Percentiles rank a stretch among this genome's conserved stretches.
phyloP scores from a whole-genome alignment of 2,113 vertebrate genomes.

The Leptobrachium leishanense region DNA sequence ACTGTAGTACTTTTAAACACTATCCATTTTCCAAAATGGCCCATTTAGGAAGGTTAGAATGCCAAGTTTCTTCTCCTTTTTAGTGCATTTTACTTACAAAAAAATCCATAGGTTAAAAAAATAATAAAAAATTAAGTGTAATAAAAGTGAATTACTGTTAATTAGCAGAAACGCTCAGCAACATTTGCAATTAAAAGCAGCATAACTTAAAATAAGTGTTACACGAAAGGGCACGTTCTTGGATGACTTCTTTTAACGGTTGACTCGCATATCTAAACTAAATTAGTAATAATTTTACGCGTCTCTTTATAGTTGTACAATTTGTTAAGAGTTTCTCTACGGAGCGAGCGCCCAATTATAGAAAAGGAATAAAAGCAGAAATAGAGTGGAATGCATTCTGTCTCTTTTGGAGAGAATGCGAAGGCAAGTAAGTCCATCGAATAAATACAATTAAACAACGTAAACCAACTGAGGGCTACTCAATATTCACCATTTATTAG shows the following conservation, averaged over 20 bases:
- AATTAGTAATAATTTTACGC: conserved; percentile 53
- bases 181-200: conserved; percentile 48
- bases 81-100: conserved; percentile 32
- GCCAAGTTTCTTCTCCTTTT: neutral
- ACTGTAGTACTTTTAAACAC: neutral
- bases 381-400: neutral
- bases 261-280: conserved; percentile 49
- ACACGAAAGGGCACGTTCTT: conserved; percentile 57
- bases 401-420: neutral
- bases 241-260: conserved; percentile 55
- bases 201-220: conserved; percentile 53
- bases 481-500: too few species aligned
- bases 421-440: neutral
- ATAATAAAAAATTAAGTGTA: conserved; percentile 41
- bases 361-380: conserved; percentile 59
- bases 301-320: conserved; percentile 55
- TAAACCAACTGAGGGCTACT: too few species aligned
- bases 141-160: conserved; percentile 48
- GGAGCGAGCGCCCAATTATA: conserved; percentile 51
- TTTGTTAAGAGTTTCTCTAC: conserved; percentile 54
- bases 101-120: conserved; percentile 40
- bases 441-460: too few species aligned
- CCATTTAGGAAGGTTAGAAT: neutral
- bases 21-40: neutral
- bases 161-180: conserved; percentile 51